Conservation (phyloP, 2,888 invertebrate genomes). For the Pristionchus japonicus region DNA sequence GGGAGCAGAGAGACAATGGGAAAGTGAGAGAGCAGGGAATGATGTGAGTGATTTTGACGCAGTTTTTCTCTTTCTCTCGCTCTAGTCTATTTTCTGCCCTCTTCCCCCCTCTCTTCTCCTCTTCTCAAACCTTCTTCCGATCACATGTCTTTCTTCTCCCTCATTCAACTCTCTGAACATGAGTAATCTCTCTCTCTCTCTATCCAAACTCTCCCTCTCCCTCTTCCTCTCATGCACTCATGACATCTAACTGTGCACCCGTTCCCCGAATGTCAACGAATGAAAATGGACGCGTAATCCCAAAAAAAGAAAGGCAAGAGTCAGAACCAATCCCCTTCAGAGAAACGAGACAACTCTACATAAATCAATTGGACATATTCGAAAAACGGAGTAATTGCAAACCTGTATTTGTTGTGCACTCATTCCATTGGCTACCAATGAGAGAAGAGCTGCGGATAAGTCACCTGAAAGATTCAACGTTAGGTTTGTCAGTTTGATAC, state of each 20-base stretch:
- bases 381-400: neutral
- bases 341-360: no score
- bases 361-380: no score
- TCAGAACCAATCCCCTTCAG: no score
- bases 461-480: neutral
- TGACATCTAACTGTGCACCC: no score
- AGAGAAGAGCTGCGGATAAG: neutral
- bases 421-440: neutral
- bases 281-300: no score
- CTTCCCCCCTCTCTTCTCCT: no score
- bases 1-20: conserved; percentile 7
- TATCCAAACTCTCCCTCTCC: neutral
- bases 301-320: neutral
- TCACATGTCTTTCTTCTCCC: conserved; percentile 24
- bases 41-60: conserved; percentile 25
- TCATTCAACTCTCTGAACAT: conserved; percentile 14
- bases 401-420: conserved; percentile 26
- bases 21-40: conserved; percentile 24
- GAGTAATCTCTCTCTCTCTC: conserved; percentile 3
- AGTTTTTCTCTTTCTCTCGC: neutral
- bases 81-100: conserved; percentile 2
- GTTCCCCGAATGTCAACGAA: neutral
- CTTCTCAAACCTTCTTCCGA: neutral
- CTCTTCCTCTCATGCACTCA: neutral
- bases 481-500: no score